These are phyloP conservation scores for Parazoanthus atlanticus DNA, from an alignment of 92 coral and sea anemone species.

Conservation along the genomic window DNA sequence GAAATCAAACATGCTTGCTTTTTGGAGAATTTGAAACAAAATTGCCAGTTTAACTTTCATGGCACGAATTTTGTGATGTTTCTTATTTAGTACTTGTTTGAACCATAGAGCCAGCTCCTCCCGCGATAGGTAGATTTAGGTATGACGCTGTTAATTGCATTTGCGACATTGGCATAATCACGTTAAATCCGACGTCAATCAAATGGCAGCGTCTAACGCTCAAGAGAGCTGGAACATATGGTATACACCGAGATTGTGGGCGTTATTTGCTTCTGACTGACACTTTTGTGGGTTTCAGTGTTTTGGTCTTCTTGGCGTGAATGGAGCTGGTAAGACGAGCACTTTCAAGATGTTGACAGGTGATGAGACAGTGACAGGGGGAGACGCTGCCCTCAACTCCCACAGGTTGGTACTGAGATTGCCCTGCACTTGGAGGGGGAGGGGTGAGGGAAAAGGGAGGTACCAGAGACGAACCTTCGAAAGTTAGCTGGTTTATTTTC, in stretches of 20 bases:
- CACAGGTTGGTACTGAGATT: conserved; percentile 63
- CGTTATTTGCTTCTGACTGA: too few relatives aligned
- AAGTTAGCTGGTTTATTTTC: background rate
- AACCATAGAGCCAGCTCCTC: background rate
- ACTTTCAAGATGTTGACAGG: conserved; percentile 99
- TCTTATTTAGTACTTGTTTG: background rate
- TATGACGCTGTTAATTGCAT: too few relatives aligned
- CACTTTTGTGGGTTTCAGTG: conserved; percentile 60
- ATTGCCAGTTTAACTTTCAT: background rate
- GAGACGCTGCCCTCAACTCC: conserved; percentile 86
- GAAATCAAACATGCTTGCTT: too few relatives aligned
- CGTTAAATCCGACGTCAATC: too few relatives aligned
- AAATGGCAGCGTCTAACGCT: too few relatives aligned
- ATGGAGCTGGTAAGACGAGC: conserved; percentile 97
- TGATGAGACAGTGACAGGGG: conserved; percentile 89
- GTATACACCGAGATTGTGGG: too few relatives aligned
- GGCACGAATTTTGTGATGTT: background rate
- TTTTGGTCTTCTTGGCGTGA: conserved; percentile 96
- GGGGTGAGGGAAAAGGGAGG: background rate
- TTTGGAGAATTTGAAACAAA: background rate
- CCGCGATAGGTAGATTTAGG: too few relatives aligned
- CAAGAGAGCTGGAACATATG: too few relatives aligned
- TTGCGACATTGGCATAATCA: too few relatives aligned
- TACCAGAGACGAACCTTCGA: background rate
- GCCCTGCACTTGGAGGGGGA: conserved; percentile 23